Conservation (phyloP, 37 sponge, comb jelly and placozoan genomes). For the Beroe forskalii region DNA sequence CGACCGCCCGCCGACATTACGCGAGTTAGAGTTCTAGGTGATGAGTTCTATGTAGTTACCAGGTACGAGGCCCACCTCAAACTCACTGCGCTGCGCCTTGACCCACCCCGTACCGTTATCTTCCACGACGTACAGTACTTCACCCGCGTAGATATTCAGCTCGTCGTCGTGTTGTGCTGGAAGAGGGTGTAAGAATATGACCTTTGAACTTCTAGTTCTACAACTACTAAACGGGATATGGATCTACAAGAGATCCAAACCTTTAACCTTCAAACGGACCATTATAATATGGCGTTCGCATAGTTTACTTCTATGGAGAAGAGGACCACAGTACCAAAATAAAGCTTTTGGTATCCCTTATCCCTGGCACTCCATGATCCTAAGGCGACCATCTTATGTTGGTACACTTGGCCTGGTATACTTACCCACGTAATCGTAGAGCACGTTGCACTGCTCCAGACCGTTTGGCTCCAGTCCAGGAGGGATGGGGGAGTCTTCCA, state of each 20-base stretch:
- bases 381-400: too few species aligned
- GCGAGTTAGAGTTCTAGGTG: conserved; percentile 1
- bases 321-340: too few species aligned
- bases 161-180: conserved; percentile 63
- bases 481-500: neutral
- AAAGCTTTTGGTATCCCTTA: too few species aligned
- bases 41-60: conserved; percentile 42
- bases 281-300: too few species aligned
- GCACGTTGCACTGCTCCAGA: neutral
- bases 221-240: neutral
- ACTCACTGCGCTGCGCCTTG: conserved; percentile 31
- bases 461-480: neutral
- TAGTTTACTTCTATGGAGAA: too few species aligned
- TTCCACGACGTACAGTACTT: neutral
- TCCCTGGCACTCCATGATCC: too few species aligned
- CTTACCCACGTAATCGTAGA: conserved; percentile 59
- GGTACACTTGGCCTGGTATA: too few species aligned
- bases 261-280: too few species aligned
- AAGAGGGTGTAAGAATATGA: neutral
- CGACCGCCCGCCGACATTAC: too few species aligned
- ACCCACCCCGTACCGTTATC: conserved; percentile 62
- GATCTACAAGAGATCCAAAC: too few species aligned
- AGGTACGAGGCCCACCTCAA: conserved; percentile 18
- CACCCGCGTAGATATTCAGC: conserved; percentile 22
- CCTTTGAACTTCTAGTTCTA: neutral